Base-by-base conservation (phyloP, 2,797 vertebrate genomes). In the Sylvia borin region DNA sequence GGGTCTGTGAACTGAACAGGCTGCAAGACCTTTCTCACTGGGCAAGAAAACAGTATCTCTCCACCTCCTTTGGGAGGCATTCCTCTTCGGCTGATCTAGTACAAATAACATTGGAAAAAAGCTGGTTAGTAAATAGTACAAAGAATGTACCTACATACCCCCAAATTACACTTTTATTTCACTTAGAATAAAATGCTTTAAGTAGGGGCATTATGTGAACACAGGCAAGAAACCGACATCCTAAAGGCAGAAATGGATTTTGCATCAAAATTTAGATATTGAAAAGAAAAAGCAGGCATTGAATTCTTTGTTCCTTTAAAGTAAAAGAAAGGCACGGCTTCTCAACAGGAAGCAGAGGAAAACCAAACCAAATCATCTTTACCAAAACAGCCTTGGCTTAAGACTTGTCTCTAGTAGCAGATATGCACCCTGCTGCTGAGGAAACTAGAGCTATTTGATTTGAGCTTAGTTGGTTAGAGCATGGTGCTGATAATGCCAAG, bases 41-140 rank as follows among this genome's bases (percentile, higher is more conserved):
- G 99, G 97, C 99, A 99, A 2, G 98, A 81, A 95, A 99, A 99
- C 6, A 98, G 15, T 10, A 99, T 98, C 93, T 99, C 99, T 3
- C 99, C 99, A 50, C 99, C 99, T 5, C 99, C 99, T 61, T 98
- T 99, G 6, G 99, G 99, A 13, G 99, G 99, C 99, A 99, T 98
- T 38, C 99, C 99, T 91, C 99, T 98, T 72, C 98, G 98, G 50
- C 98, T 95, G 92, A 99, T 98, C 98, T 98, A 92, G 53, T 84
- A 60, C 25, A 4, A 84, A 26, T 8, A 91, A 76, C 1, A 13
- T 5, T 77, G 31, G 7, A 6, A 48, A 88, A 82, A 93, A 38
- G 3, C 19, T 77, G 16, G 9, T 75, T 65, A 85, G 70, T 48
- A 57, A 82, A 65, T 24, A 85, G n/a, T 19, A 84, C 7, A 57